Percentiles rank a stretch among this genome's conserved stretches.
phyloP scores from a whole-genome alignment of 2,888 invertebrate species.

The Thecocarcelia acutangulata region DNA sequence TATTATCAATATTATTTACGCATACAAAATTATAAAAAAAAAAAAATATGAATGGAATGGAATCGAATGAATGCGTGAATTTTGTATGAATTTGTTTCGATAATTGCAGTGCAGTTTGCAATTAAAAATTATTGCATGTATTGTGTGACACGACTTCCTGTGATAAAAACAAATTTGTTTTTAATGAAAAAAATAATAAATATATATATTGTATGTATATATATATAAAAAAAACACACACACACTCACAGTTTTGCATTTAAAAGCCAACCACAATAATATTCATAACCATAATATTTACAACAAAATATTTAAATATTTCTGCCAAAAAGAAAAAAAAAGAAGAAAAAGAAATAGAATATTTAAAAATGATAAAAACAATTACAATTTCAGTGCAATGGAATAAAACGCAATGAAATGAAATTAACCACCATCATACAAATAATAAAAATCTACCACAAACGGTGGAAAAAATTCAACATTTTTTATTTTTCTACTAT shows the following conservation, averaged over 20 bases:
- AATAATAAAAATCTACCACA: slow-evolving; percentile 14
- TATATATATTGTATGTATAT: neutral
- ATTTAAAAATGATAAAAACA: slow-evolving; percentile 26
- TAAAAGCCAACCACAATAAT: slow-evolving; percentile 23
- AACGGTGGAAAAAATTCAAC: slow-evolving; percentile 9
- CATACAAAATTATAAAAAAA: neutral
- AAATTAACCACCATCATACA: slow-evolving; percentile 40
- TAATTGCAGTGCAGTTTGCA: slow-evolving; percentile 47
- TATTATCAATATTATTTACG: neutral
- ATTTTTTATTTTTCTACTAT: neutral
- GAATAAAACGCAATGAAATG: slow-evolving; percentile 41
- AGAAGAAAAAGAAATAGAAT: neutral
- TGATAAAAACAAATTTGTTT: slow-evolving; percentile 56
- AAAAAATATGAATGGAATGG: neutral
- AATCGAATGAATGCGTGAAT: slow-evolving; percentile 7
- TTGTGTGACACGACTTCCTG: slow-evolving; percentile 61
- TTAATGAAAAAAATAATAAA: slow-evolving; percentile 24
- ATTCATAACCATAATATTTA: slow-evolving; percentile 47
- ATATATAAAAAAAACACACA: slow-evolving; percentile 8
- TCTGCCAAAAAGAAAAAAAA: slow-evolving; percentile 2
- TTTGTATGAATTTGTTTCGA: slow-evolving; percentile 19
- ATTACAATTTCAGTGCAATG: slow-evolving; percentile 38
- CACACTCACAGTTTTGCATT: neutral
- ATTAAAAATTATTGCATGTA: slow-evolving; percentile 25
- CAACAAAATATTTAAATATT: slow-evolving; percentile 46